Evolutionary conservation across 2,888 invertebrate species (phyloP), one percentile per base, ranked within the genome.

Genomic region (Hirtodrosophila trivittata): DNA sequence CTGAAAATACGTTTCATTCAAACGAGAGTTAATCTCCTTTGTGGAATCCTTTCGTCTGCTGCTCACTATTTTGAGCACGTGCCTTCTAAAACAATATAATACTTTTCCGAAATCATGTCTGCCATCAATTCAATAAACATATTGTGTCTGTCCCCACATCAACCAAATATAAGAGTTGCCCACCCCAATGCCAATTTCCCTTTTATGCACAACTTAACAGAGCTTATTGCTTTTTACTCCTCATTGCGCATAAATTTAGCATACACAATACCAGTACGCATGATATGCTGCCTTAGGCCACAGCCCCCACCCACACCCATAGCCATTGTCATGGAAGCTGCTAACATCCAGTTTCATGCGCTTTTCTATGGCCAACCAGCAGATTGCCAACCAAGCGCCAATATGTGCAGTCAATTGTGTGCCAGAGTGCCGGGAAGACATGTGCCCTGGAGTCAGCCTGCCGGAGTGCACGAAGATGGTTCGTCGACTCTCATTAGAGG

Each of bases 211-310:
- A 81, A 81, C 83, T 86, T 86, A 83, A 66, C 80, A 76, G 80
- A 74, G 80, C 83, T 81, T 86, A 86, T 81, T 81, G 80, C 86
- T 81, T 81, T 81, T 81, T 58, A 86, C 80, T 86, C 83, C 76
- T 76, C 83, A 86, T 66, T 86, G 80, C 80, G 83, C 86, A 86
- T 73, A 83, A 78, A 76, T 70, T 86, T 80, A 76, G 80, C 76
- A 76, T 74, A 58, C 52, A 67, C 59, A 63, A 62, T 68, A 63
- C 71, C 57, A 63, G 59, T 68, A 63, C 75, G 77, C 71, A 77
- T 49, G 63, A 66, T 59, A 65, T 72, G 58, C 56, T 37, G 62
- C 51, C 62, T 38, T 9, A 49, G 46, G 47, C 54, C 45, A n/a
- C n/a, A n/a, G n/a, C n/a, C n/a, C n/a, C n/a, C n/a, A n/a, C n/a